Evolutionary conservation across 35 echinoderm and acorn worm genomes (phyloP).

Genomic region (Lytechinus pictus): DNA sequence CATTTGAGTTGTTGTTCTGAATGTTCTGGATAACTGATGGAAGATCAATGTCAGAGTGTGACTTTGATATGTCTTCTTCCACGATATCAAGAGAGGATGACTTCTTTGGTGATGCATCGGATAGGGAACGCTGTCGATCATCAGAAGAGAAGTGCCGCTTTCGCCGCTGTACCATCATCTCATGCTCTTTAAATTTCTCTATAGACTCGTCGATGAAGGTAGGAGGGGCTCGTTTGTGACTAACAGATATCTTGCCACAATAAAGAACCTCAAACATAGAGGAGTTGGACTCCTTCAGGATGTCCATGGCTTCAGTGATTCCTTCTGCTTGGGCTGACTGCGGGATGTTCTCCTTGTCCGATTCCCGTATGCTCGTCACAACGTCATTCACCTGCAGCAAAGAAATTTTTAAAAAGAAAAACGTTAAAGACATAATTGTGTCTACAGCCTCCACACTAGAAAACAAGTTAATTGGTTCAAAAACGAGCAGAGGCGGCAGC

Average conservation of each 20-base stretch:
- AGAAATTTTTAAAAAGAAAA: neutral
- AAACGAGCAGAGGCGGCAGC: neutral
- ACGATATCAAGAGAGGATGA: conserved; percentile 25
- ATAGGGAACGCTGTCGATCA: conserved; percentile 60
- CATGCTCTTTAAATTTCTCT: conserved; percentile 85
- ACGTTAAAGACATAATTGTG: neutral
- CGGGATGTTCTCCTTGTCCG: conserved; percentile 63
- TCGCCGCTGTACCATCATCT: conserved; percentile 62
- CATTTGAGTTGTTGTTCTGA: conserved; percentile 50
- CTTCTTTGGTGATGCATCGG: neutral
- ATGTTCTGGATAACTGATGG: neutral
- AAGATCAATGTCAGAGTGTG: neutral
- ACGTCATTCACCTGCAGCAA: conserved; percentile 55
- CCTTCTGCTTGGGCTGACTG: conserved; percentile 39
- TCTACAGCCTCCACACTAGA: neutral
- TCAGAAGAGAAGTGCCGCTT: conserved; percentile 87
- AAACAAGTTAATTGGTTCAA: too few relatives aligned
- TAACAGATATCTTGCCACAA: conserved; percentile 79
- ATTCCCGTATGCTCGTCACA: conserved; percentile 50
- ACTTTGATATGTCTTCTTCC: neutral
- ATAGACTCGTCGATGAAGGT: conserved; percentile 94
- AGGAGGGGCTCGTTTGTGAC: conserved; percentile 93
- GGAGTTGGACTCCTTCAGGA: conserved; percentile 77
- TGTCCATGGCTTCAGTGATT: conserved; percentile 62
- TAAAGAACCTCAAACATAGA: conserved; percentile 96